A percentile compares a stretch with the other conserved stretches of the same genome.
Conservation (phyloP, 2,888 invertebrate species). For the Pachymerium ferrugineum region DNA sequence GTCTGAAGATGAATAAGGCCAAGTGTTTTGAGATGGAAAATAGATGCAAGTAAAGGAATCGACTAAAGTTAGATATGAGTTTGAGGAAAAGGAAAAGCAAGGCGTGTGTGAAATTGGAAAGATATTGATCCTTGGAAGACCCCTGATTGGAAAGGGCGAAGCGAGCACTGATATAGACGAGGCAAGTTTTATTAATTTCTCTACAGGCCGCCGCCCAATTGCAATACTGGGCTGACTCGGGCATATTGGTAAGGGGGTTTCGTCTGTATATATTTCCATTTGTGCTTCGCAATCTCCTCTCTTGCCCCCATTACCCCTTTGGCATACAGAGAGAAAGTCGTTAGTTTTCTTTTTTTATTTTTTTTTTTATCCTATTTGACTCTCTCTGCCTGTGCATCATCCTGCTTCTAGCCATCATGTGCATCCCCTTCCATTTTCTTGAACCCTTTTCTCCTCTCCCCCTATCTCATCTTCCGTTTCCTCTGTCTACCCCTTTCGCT, state of each 20-base stretch:
- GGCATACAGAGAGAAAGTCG: not conserved
- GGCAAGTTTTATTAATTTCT: conserved; percentile 18
- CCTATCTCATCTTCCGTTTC: conserved; percentile 14
- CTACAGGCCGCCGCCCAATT: conserved; percentile 20
- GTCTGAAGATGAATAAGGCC: conserved; percentile 6
- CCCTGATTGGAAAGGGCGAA: conserved; percentile 20
- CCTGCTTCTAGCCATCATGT: not conserved
- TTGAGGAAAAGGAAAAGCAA: conserved; percentile 5
- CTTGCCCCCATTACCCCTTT: not conserved
- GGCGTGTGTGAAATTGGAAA: conserved; percentile 21
- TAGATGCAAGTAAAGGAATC: conserved; percentile 17
- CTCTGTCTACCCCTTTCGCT: not conserved
- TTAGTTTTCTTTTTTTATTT: not conserved
- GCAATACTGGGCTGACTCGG: conserved; percentile 17
- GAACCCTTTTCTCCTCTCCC: not conserved
- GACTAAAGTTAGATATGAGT: conserved; percentile 3
- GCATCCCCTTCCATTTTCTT: not conserved
- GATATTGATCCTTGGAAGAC: conserved; percentile 13
- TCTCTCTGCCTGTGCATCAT: not conserved
- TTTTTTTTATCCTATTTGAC: not conserved
- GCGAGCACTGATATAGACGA: conserved; percentile 2
- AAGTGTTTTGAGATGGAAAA: conserved; percentile 15
- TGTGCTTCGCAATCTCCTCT: too few species aligned
- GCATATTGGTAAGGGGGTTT: conserved; percentile 1
- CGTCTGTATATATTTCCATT: conserved; percentile 17